These are phyloP conservation scores for Elaeidobius kamerunicus DNA, from an alignment of 2,888 invertebrate genomes.

Conservation along the genomic window DNA sequence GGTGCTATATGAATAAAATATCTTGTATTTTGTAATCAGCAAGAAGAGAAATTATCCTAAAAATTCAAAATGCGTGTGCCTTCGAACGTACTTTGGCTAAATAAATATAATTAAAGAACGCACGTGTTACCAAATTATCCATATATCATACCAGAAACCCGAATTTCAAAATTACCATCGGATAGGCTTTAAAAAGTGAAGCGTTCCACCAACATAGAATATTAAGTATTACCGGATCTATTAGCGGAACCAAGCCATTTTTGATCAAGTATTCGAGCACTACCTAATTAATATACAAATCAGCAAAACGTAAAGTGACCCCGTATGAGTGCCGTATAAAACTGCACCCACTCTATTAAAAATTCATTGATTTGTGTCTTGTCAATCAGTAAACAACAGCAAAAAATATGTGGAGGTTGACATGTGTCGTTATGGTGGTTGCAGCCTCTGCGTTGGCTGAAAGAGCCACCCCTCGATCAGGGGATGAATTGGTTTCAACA, in stretches of 20 bases:
- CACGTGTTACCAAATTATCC: conserved; percentile 3
- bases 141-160: conserved; percentile 19
- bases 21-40: no score
- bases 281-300: conserved; percentile 44
- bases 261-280: conserved; percentile 39
- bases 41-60: no score
- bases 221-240: conserved; percentile 37
- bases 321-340: conserved; percentile 56
- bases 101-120: not conserved
- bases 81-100: conserved; percentile 3
- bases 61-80: conserved; percentile 8
- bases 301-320: conserved; percentile 45
- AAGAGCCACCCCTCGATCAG: conserved; percentile 43
- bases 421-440: conserved; percentile 38
- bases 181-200: conserved; percentile 25
- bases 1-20: no score
- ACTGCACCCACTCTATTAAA: conserved; percentile 58
- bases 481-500: conserved; percentile 67
- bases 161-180: conserved; percentile 21
- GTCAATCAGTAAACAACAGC: conserved; percentile 33
- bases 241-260: conserved; percentile 42
- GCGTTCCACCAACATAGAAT: conserved; percentile 26
- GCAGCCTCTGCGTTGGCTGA: conserved; percentile 50
- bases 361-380: conserved; percentile 39
- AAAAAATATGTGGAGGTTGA: conserved; percentile 43